Base-by-base conservation (phyloP, 1,140 invertebrate genomes). In the Parasteatoda tepidariorum region DNA sequence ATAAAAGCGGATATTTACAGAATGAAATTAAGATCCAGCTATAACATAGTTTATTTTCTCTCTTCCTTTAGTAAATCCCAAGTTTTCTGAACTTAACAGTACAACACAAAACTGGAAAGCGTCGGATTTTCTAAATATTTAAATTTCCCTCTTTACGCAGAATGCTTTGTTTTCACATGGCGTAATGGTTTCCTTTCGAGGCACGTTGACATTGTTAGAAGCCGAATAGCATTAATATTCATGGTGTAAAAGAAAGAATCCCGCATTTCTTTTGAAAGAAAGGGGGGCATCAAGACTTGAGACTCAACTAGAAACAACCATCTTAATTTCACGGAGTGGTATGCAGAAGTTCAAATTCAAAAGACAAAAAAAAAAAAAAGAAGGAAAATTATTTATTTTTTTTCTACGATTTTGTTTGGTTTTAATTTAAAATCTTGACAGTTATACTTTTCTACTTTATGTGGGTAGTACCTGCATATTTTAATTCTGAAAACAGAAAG, bases 361-460 rank as follows among this genome's bases (percentile, higher is more conserved):
- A 68, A 34, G 55, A 38, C 28, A 59, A 26, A 7, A 57, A 30
- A 33, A 68, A 67, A 66, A n/a, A n/a, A n/a, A n/a, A n/a, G n/a
- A n/a, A n/a, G n/a, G n/a, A n/a, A n/a, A n/a, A n/a, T n/a, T n/a
- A n/a, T n/a, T n/a, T n/a, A n/a, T n/a, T 38, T 38, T 30, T 67
- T 41, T 67, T 59, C 38, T 1, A 18, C 9, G 57, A 59, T 82
- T 82, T 82, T 70, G 28, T 0, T 31, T 33, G 61, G 28, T 61
- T 82, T 82, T 82, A 82, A 82, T 82, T 70, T 67, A 82, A 82
- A 82, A 70, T 61, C 54, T 41, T 82, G 78, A 82, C 78, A 82
- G 66, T 62, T 82, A 61, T 41, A 31, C 41, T 24, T 67, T 64
- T 18, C 18, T 41, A 22, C 48, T 79, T 79, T 31, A 33, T 82